Base-by-base conservation (phyloP, 1,140 invertebrate species). In the Spodoptera frugiperda region DNA sequence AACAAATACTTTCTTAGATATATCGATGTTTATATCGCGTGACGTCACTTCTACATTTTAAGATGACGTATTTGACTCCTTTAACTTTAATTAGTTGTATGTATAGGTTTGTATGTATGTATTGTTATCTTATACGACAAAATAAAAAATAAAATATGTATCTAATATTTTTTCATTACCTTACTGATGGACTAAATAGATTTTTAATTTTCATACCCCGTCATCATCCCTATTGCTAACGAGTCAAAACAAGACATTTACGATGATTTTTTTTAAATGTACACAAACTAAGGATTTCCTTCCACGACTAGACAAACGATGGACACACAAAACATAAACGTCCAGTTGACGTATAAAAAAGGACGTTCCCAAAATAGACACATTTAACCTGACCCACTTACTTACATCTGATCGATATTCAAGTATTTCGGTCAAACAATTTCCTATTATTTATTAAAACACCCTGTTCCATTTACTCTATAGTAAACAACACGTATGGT, bases 321-420 rank as follows among this genome's bases (percentile, higher is more conserved):
- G 51, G 11, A 48, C 19, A 25, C 17, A 33, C 33, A 21, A 25
- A 25, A 46, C 53, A 57, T 74, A 61, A 14, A 30, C 19, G 19
- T 74, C n/a, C 46, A 49, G 71, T 49, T 5, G 14, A 30, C 57
- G 8, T 61, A n/a, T 5, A 25, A 78, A 73, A 75, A 74, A 75
- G 63, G 54, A 78, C 71, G 63, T 78, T 57, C 49, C 77, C 25
- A 78, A 68, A 78, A 78, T 78, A 78, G 53, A 15, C 12, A 39
- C 17, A 48, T 72, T 67, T 75, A 78, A 65, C 71, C 61, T 78
- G 77, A 78, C 77, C 77, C 30, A 78, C 59, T 74, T 78, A 72
- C 49, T 15, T 63, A 48, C n/a, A 77, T 68, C 44, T 68, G 70
- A 78, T 78, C 77, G 71, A 78, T 78, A 77, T 63, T 46, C 73